phyloP scores from a whole-genome alignment of 1,140 invertebrate species.

The fruit fly (Drosophila melanogaster) region Release_6_plus_ISO1_MT NT_033777.3:18770001-18770500 shows the following conservation, averaged over 20 bases:
- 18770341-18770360: background rate
- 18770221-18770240: constrained; percentile 34
- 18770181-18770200: constrained; percentile 15
- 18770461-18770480: background rate
- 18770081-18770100: constrained; percentile 48
- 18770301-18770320: background rate
- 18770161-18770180: constrained; percentile 17
- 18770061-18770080: constrained; percentile 13
- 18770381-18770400: background rate
- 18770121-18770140: constrained; percentile 40
- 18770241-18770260: constrained; percentile 2
- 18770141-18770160: constrained; percentile 15
- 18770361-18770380: background rate
- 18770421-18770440: background rate
- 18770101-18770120: constrained; percentile 24
- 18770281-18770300: background rate
- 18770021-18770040: constrained; percentile 70
- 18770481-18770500: background rate
- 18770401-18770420: background rate
- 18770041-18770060: background rate
- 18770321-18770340: background rate
- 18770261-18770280: background rate
- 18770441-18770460: background rate
- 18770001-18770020: constrained; percentile 65
- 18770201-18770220: constrained; percentile 32